These are phyloP conservation scores for Acanthacorydalis orientalis DNA, from an alignment of 2,888 invertebrate species.

Conservation along the genomic window DNA sequence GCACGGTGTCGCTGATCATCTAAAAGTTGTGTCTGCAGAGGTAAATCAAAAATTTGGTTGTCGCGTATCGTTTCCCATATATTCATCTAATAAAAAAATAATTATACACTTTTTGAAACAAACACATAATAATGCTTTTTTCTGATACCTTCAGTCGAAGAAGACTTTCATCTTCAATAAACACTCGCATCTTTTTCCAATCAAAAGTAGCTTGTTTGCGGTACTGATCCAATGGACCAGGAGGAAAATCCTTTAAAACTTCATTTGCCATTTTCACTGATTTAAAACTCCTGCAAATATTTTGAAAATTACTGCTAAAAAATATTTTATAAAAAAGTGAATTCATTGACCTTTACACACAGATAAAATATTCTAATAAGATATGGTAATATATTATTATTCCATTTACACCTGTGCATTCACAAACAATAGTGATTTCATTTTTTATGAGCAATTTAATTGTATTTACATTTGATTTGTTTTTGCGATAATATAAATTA, in stretches of 20 bases:
- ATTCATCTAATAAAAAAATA: slow-evolving; percentile 27
- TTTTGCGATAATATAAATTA: no score
- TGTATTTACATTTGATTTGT: no score
- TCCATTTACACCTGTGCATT: no score
- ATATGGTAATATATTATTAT: no score
- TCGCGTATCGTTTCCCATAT: slow-evolving; percentile 38
- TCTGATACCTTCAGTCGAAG: slow-evolving; percentile 30
- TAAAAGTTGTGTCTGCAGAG: slow-evolving; percentile 28
- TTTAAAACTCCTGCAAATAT: not conserved
- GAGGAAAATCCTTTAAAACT: slow-evolving; percentile 39
- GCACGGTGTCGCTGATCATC: slow-evolving; percentile 38
- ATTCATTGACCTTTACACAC: no score
- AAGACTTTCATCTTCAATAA: slow-evolving; percentile 33
- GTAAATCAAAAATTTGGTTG: slow-evolving; percentile 38
- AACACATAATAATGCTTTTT: not conserved
- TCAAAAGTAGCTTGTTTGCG: slow-evolving; percentile 47
- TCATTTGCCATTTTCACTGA: slow-evolving; percentile 17
- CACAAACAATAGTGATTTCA: no score
- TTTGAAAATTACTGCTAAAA: no score
- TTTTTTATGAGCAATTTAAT: no score
- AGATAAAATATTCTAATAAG: no score
- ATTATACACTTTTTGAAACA: not conserved
- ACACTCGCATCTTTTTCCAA: slow-evolving; percentile 41
- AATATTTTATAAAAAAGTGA: no score
- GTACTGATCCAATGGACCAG: slow-evolving; percentile 45